phyloP scores from a whole-genome alignment of 2,113 vertebrate species.

The Microtus montanus region DNA sequence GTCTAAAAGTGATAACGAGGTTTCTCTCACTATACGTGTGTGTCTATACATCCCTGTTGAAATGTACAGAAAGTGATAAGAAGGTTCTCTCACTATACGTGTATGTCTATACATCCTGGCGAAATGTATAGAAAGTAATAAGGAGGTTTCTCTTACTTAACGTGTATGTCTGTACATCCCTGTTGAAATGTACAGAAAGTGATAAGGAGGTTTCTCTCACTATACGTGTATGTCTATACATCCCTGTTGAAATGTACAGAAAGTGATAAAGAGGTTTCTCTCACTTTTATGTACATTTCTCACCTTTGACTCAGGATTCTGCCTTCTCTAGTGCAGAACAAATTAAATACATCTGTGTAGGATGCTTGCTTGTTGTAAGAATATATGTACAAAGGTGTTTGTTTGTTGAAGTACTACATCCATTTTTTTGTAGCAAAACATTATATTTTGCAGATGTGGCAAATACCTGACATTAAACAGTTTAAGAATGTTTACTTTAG shows the following conservation, averaged over 20 bases:
- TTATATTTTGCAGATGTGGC: neutral
- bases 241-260: neutral
- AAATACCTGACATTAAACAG: neutral
- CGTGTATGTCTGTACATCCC: too few relatives aligned
- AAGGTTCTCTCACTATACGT: too few relatives aligned
- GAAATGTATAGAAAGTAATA: too few relatives aligned
- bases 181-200: too few relatives aligned
- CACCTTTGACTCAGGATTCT: neutral
- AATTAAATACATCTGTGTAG: conserved; percentile 5
- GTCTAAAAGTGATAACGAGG: neutral
- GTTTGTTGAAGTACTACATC: neutral
- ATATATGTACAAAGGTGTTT: neutral
- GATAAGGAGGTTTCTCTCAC: neutral
- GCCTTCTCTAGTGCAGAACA: neutral
- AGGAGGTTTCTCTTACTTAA: neutral
- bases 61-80: too few relatives aligned
- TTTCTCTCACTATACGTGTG: too few relatives aligned
- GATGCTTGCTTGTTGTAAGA: conserved; percentile 23
- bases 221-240: neutral
- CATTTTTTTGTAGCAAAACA: conserved; percentile 22
- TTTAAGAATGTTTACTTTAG: neutral
- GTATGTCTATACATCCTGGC: too few relatives aligned
- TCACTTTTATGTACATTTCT: neutral
- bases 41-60: too few relatives aligned
- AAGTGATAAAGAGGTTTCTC: neutral